Percentiles rank a stretch among this genome's conserved stretches.
Evolutionary conservation across 2,797 vertebrate genomes (phyloP).

Genomic region (Etheostoma perlongum): DNA sequence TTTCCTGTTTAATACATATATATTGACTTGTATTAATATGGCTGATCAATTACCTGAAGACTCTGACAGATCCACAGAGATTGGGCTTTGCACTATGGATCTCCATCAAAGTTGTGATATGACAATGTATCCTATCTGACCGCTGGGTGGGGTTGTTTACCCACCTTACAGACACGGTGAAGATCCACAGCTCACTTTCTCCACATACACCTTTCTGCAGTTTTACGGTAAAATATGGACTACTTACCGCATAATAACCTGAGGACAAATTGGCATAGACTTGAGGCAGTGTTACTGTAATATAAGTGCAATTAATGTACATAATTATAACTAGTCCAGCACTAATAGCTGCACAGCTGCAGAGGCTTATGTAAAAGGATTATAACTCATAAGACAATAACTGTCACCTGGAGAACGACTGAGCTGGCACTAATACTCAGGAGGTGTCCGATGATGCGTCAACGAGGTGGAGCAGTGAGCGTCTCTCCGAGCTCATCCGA

Average conservation of each 20-base stretch:
- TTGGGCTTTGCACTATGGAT: too few relatives aligned
- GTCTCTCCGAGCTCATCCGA: conserved; percentile 63
- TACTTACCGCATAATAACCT: not conserved
- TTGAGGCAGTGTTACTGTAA: not conserved
- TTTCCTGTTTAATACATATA: not conserved
- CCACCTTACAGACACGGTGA: not conserved
- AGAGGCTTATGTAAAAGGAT: conserved; percentile 69
- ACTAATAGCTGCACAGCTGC: conserved; percentile 50
- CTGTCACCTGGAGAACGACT: conserved; percentile 69
- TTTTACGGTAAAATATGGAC: not conserved
- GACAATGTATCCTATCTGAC: conserved; percentile 24
- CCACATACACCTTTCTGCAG: not conserved
- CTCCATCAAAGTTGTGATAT: not conserved
- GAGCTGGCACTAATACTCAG: conserved; percentile 61
- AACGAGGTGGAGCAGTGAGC: conserved; percentile 50
- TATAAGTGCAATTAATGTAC: conserved; percentile 34
- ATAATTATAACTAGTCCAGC: conserved; percentile 35
- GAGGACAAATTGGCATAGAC: conserved; percentile 1
- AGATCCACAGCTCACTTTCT: not conserved
- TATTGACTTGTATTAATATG: conserved; percentile 7
- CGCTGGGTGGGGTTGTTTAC: conserved; percentile 62
- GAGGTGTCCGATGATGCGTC: conserved; percentile 68
- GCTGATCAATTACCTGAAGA: not conserved
- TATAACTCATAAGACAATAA: conserved; percentile 68
- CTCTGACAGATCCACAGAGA: not conserved